Conservation (phyloP, 2,113 vertebrate genomes). For the Otis tarda region DNA sequence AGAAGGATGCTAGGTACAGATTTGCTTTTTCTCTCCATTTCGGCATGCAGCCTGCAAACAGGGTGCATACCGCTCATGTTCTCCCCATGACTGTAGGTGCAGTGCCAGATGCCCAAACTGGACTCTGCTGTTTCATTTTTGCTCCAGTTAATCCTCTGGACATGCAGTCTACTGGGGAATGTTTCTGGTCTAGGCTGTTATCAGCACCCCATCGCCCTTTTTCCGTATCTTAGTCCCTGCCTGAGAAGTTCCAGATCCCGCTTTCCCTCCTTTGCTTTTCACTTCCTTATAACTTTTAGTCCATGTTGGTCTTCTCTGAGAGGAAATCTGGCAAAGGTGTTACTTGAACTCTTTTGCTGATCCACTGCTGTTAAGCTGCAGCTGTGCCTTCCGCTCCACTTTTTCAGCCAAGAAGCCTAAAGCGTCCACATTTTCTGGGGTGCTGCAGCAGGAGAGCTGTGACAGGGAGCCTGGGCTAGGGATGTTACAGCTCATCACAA, state of each 20-base stretch:
- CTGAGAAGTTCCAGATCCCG: not conserved
- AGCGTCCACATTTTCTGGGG: not conserved
- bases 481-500: constrained; percentile 9
- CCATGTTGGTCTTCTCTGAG: not conserved
- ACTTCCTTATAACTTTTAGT: not conserved
- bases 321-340: not conserved
- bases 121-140: not conserved
- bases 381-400: not conserved
- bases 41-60: not conserved
- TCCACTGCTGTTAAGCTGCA: not conserved
- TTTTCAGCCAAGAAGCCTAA: not conserved
- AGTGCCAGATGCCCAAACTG: not conserved
- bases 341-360: not conserved
- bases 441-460: not conserved
- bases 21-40: not conserved
- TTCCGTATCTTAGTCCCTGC: not conserved
- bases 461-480: constrained; percentile 14
- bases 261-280: not conserved
- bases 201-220: not conserved
- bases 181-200: not conserved
- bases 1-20: not conserved
- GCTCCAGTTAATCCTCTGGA: not conserved
- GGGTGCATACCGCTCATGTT: not conserved
- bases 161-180: not conserved
- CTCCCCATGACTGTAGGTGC: not conserved